Percentiles rank a stretch among this genome's conserved stretches.
Conservation (phyloP, 2,888 invertebrate species). For the Xiphydria camelus region DNA sequence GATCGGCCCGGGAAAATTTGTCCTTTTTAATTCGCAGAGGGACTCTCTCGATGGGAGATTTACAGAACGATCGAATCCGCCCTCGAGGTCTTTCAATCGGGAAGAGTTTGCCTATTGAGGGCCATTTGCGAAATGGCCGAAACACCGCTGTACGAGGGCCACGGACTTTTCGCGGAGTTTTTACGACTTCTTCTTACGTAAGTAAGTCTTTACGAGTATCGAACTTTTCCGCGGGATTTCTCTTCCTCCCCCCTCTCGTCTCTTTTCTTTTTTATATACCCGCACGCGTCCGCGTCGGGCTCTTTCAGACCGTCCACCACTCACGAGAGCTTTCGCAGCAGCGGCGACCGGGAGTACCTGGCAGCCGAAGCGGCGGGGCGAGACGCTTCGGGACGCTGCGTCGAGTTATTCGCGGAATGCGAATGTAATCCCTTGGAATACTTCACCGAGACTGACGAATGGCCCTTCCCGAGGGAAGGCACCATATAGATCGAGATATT, state of each 20-base stretch:
- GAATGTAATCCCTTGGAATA: conserved; percentile 40
- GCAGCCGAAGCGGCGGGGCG: conserved; percentile 45
- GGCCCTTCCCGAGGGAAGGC: too few species aligned
- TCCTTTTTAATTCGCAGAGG: too few species aligned
- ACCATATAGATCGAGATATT: too few species aligned
- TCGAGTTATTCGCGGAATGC: conserved; percentile 42
- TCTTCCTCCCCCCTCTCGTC: too few species aligned
- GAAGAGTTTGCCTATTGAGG: conserved; percentile 71
- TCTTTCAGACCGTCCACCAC: conserved; percentile 48
- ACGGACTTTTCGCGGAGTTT: conserved; percentile 74
- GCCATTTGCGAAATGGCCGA: conserved; percentile 78
- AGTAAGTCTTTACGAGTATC: conserved; percentile 24
- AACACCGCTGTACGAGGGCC: conserved; percentile 68
- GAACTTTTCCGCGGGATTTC: too few species aligned
- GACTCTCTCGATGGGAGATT: conserved; percentile 48
- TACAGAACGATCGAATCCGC: conserved; percentile 47
- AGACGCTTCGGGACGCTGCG: conserved; percentile 32
- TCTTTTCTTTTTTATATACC: too few species aligned
- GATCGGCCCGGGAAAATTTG: too few species aligned
- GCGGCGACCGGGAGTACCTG: conserved; percentile 44
- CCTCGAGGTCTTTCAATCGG: conserved; percentile 37
- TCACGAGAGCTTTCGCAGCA: conserved; percentile 14
- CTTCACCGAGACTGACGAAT: conserved; percentile 37
- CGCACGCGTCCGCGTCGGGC: too few species aligned
- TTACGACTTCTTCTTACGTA: conserved; percentile 73